Evolutionary conservation across 2,797 vertebrate species (phyloP).

Genomic region (Synaphobranchus kaupii): DNA sequence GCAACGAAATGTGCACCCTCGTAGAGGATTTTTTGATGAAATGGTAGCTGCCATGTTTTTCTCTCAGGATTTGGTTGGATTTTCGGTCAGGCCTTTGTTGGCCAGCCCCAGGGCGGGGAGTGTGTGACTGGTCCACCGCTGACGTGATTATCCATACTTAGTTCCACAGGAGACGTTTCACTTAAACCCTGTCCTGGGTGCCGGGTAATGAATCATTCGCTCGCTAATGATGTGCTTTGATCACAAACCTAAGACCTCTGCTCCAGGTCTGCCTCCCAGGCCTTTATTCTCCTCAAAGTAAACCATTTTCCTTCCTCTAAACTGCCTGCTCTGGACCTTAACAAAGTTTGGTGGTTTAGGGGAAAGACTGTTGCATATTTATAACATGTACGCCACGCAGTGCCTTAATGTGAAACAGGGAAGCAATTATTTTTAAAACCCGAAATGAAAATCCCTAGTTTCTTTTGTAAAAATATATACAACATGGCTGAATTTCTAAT

Average conservation of each 20-base stretch:
- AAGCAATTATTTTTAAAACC: conserved; percentile 9
- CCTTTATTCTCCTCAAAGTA: conserved; percentile 46
- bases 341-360: conserved; percentile 52
- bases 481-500: neutral
- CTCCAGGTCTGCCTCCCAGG: conserved; percentile 73
- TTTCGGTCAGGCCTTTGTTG: conserved; percentile 52
- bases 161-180: conserved; percentile 65
- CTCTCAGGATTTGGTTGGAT: neutral
- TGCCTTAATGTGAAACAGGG: conserved; percentile 20
- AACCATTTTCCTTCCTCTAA: neutral
- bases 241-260: conserved; percentile 77
- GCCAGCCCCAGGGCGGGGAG: conserved; percentile 53
- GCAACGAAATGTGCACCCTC: neutral
- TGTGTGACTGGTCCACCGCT: conserved; percentile 55
- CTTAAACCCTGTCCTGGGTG: conserved; percentile 64
- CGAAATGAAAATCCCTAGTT: conserved; percentile 15
- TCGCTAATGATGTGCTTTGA: conserved; percentile 84
- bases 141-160: conserved; percentile 74
- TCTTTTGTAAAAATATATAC: neutral
- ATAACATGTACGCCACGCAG: neutral
- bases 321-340: conserved; percentile 58
- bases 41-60: neutral
- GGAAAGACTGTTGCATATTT: conserved; percentile 16
- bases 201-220: conserved; percentile 82
- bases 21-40: neutral